These are phyloP conservation scores for Acromyrmex echinatior DNA, from an alignment of 1,140 invertebrate genomes.

Conservation along the genomic window DNA sequence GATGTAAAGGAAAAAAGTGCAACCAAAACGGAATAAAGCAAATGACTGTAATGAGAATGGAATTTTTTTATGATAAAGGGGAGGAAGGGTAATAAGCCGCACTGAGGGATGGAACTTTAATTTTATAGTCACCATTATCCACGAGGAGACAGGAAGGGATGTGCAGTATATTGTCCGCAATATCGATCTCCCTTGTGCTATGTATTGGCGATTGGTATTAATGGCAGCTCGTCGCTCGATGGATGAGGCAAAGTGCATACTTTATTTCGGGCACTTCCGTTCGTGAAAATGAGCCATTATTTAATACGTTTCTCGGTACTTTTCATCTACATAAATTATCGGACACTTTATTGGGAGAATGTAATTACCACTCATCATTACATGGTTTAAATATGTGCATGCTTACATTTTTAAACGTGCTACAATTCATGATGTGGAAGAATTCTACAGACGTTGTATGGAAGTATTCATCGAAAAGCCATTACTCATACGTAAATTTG, in stretches of 20 bases:
- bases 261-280: conserved; percentile 55
- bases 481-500: conserved; percentile 29
- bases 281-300: conserved; percentile 54
- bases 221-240: conserved; percentile 54
- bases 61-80: conserved; percentile 53
- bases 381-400: background rate
- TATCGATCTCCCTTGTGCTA: conserved; percentile 47
- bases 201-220: conserved; percentile 60
- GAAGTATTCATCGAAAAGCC: background rate
- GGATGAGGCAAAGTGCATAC: conserved; percentile 58
- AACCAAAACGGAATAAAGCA: conserved; percentile 41
- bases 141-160: background rate
- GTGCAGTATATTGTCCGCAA: conserved; percentile 45
- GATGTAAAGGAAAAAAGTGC: conserved; percentile 1
- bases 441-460: background rate
- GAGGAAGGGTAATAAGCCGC: conserved; percentile 48
- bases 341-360: conserved; percentile 25
- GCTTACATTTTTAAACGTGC: conserved; percentile 22
- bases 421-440: conserved; percentile 3
- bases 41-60: conserved; percentile 53
- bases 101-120: conserved; percentile 57
- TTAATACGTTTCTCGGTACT: conserved; percentile 59
- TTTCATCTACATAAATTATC: conserved; percentile 56
- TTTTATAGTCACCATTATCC: conserved; percentile 64
- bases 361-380: background rate